phyloP scores from a whole-genome alignment of 2,888 invertebrate genomes.

The Protophormia terraenovae region DNA sequence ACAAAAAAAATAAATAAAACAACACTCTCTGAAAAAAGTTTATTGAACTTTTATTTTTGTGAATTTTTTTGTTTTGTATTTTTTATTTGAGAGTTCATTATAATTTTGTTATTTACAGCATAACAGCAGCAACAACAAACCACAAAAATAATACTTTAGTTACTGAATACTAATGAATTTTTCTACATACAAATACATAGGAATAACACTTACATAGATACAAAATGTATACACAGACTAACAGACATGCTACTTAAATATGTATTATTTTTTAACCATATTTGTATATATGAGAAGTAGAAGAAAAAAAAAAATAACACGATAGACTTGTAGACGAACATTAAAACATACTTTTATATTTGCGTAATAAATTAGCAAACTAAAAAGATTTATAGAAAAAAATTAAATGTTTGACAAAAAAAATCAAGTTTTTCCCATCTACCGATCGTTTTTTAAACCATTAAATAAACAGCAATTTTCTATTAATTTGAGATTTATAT shows the following conservation, averaged over 20 bases:
- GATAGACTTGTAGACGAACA: not conserved
- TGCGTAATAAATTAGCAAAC: slow-evolving; percentile 73
- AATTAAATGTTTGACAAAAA: not conserved
- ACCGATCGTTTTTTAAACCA: not conserved
- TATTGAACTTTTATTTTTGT: slow-evolving; percentile 75
- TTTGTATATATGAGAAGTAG: not conserved
- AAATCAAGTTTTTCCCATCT: not conserved
- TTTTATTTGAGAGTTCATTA: slow-evolving; percentile 60
- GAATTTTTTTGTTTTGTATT: slow-evolving; percentile 60
- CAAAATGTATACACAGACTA: not conserved
- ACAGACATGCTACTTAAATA: not conserved
- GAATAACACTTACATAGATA: not conserved
- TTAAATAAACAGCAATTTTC: slow-evolving; percentile 1
- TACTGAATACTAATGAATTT: slow-evolving; percentile 70
- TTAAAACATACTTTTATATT: slow-evolving; percentile 52
- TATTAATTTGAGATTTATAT: not conserved
- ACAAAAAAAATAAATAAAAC: not conserved
- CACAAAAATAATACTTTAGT: slow-evolving; percentile 65
- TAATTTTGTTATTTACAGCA: slow-evolving; percentile 66
- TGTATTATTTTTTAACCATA: not conserved
- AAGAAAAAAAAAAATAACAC: too few relatives aligned
- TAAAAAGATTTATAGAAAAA: too few relatives aligned
- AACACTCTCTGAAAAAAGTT: slow-evolving; percentile 72
- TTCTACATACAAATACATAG: not conserved
- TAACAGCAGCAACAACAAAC: slow-evolving; percentile 63